Conservation (phyloP, 30 jellyfish, hydroid and myxozoan species). For the Hydra vulgaris region DNA sequence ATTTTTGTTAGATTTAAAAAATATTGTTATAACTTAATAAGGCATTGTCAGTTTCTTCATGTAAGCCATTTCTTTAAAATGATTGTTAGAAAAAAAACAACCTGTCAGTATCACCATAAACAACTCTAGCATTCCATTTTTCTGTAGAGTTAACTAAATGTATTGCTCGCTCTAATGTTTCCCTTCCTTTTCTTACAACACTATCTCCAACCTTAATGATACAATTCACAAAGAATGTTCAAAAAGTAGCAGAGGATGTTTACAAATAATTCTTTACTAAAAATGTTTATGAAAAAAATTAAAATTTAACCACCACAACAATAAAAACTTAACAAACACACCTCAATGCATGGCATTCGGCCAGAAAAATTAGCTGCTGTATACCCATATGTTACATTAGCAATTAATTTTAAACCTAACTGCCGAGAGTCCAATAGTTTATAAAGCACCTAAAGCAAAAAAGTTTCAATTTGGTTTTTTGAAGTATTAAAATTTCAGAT, state of each 20-base stretch:
- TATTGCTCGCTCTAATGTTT: constrained; percentile 85
- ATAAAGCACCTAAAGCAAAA: constrained; percentile 45
- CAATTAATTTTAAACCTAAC: constrained; percentile 84
- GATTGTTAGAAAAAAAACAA: no score
- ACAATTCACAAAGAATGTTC: neutral
- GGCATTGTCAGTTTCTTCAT: neutral
- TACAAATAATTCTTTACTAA: no score
- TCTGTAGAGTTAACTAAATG: constrained; percentile 53
- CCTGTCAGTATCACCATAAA: constrained; percentile 99
- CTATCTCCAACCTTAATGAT: constrained; percentile 77
- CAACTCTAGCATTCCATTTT: constrained; percentile 90
- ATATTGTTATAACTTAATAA: neutral
- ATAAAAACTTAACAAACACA: no score
- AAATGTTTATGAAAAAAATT: no score
- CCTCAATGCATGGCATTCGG: constrained; percentile 98
- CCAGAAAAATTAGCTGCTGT: constrained; percentile 96
- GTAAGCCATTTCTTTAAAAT: neutral
- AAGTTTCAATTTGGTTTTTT: no score
- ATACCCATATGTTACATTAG: constrained; percentile 93
- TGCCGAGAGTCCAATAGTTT: constrained; percentile 89
- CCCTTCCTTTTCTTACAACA: constrained; percentile 89
- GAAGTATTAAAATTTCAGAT: no score
- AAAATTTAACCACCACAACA: no score
- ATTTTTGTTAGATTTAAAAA: neutral
- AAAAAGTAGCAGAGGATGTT: no score